These are phyloP conservation scores for Suricata suricatta DNA, from an alignment of 2,113 vertebrate genomes.

Conservation along the genomic window DNA sequence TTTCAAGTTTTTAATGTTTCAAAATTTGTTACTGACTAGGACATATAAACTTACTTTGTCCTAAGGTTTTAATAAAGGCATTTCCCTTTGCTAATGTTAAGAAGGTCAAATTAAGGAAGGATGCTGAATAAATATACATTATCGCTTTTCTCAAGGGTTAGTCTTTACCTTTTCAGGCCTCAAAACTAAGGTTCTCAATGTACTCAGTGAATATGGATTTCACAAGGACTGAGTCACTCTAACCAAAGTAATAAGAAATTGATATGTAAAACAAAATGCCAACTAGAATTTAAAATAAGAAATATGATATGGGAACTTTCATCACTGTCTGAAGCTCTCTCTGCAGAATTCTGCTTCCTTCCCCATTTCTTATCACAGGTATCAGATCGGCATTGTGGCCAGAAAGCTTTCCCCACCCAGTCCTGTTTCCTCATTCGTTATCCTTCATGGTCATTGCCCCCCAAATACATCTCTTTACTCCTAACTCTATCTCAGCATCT, in stretches of 20 bases:
- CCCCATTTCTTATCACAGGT: background rate
- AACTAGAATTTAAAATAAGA: background rate
- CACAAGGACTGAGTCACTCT: background rate
- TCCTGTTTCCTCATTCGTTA: background rate
- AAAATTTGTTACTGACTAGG: background rate
- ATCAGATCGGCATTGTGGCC: background rate
- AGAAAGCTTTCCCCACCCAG: background rate
- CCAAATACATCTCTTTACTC: background rate
- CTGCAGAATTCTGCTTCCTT: background rate
- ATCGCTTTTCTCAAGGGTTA: background rate
- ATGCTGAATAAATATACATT: background rate
- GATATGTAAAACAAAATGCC: background rate
- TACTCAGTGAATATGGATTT: background rate
- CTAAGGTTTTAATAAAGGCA: background rate
- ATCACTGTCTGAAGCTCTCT: background rate
- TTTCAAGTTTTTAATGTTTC: background rate
- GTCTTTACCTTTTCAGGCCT: background rate
- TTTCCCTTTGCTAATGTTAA: background rate
- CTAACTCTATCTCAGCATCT: background rate
- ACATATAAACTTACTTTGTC: background rate
- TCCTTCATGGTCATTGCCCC: background rate
- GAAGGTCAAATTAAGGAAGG: background rate
- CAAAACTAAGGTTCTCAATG: background rate
- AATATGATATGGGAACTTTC: background rate
- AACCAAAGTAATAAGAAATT: background rate